These are phyloP conservation scores for Platysteira castanea DNA, from an alignment of 2,113 vertebrate genomes.

Conservation along the genomic window DNA sequence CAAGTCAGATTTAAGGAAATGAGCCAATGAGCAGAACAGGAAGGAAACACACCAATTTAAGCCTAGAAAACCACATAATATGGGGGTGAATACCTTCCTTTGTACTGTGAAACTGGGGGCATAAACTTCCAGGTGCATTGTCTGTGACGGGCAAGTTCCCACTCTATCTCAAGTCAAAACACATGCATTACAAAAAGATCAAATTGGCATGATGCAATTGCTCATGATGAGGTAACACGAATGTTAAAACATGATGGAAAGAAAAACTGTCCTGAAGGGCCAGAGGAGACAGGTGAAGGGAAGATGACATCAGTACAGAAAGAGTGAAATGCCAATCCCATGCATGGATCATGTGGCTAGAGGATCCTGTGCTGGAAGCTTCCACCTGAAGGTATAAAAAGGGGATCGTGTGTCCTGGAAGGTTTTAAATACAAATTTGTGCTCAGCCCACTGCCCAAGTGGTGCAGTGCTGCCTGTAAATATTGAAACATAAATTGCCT, in stretches of 20 bases:
- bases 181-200: neutral
- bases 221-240: neutral
- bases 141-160: neutral
- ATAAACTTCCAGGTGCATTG: neutral
- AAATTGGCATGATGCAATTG: neutral
- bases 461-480: neutral
- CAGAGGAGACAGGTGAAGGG: neutral
- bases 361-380: neutral
- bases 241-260: neutral
- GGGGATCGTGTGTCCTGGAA: neutral
- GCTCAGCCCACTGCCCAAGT: neutral
- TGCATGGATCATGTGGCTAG: accelerated
- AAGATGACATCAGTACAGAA: neutral
- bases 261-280: neutral
- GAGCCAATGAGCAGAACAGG: neutral
- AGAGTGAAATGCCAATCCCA: neutral
- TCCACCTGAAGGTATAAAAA: neutral
- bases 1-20: neutral
- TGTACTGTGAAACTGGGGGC: neutral
- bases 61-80: neutral
- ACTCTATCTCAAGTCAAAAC: neutral
- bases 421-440: neutral
- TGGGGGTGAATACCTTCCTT: neutral
- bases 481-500: neutral
- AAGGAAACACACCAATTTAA: neutral